Evolutionary conservation across 2,113 vertebrate species (phyloP), one percentile per base, ranked within the genome.

Genomic region (Xiphophorus hellerii): DNA sequence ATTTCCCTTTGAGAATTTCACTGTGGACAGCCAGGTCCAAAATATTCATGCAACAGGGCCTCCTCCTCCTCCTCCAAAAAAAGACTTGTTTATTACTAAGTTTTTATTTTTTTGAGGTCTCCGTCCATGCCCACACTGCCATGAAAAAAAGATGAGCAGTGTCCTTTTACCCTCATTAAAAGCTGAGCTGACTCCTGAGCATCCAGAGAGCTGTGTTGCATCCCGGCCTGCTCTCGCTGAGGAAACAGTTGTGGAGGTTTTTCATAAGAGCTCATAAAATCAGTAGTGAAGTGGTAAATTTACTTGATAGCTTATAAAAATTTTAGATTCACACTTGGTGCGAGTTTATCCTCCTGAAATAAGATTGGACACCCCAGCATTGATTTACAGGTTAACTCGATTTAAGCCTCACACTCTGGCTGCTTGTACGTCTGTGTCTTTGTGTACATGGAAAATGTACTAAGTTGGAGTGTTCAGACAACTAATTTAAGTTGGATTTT

Each of bases 161-260:
- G 87, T 89, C 78, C 84, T 81, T 83, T 83, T 76, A 61, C 74
- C 76, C 84, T 89, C 85, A 86, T 90, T 86, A 88, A 80, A 88
- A 83, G 51, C 71, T 17, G 64, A 77, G 80, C 82, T 3, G 31
- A 13, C 67, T 67, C 62, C 77, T 71, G 39, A 78, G 78, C 75
- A 10, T 73, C 58, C 78, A 66, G 61, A 30, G 51, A 66, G 54
- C 75, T 17, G 70, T 10, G 70, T 69, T 12, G 70, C 69, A 14
- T 81, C 69, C 66, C 1, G 20, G 67, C 71, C 62, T 33, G 64
- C 75, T 66, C 73, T 60, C 27, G 9, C 70, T 10, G 27, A 22
- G 72, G 78, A 85, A 75, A 79, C 81, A 48, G 29, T 72, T 29
- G 85, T 63, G 20, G 70, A 66, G 37, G 65, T 80, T 87, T 87